Evolutionary conservation across 2,888 invertebrate genomes (phyloP).

Genomic region (Mycogona germanica): DNA sequence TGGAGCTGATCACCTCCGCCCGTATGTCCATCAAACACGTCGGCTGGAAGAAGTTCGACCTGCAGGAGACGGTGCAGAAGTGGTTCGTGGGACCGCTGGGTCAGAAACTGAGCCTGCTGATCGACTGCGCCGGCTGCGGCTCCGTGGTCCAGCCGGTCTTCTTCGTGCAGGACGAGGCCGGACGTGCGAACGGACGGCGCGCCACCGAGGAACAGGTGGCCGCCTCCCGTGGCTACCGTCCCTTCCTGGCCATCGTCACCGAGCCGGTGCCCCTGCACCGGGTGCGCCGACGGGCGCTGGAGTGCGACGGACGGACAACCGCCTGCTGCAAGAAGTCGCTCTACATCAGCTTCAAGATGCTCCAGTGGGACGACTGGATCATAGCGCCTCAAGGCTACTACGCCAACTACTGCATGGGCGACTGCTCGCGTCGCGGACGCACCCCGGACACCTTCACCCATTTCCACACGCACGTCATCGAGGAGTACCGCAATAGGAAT

Average conservation of each 20-base stretch:
- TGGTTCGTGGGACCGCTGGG: conserved; percentile 44
- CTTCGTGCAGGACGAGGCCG: conserved; percentile 24
- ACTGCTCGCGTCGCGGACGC: conserved; percentile 61
- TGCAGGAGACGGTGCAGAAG: conserved; percentile 59
- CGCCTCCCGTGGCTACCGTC: conserved; percentile 43
- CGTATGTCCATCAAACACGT: conserved; percentile 49
- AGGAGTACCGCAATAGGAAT: conserved; percentile 58
- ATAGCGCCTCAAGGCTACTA: conserved; percentile 56
- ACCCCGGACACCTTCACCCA: conserved; percentile 71
- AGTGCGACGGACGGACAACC: conserved; percentile 56
- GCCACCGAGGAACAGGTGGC: conserved; percentile 9
- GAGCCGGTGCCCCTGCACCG: conserved; percentile 48
- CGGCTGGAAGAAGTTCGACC: conserved; percentile 79
- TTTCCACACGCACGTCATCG: conserved; percentile 82
- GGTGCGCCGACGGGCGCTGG: conserved; percentile 67
- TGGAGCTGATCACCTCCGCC: conserved; percentile 44
- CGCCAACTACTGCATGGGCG: conserved; percentile 87
- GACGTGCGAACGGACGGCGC: conserved; percentile 40
- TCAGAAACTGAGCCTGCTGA: conserved; percentile 56
- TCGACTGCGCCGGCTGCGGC: conserved; percentile 39
- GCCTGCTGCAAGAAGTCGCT: conserved; percentile 82
- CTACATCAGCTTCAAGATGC: conserved; percentile 79
- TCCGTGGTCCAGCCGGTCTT: conserved; percentile 28
- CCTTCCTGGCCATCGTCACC: conserved; percentile 70
- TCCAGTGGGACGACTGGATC: conserved; percentile 72